Evolutionary conservation across 2,113 vertebrate species (phyloP), one percentile per base, ranked within the genome.

Genomic region (Conger conger): DNA sequence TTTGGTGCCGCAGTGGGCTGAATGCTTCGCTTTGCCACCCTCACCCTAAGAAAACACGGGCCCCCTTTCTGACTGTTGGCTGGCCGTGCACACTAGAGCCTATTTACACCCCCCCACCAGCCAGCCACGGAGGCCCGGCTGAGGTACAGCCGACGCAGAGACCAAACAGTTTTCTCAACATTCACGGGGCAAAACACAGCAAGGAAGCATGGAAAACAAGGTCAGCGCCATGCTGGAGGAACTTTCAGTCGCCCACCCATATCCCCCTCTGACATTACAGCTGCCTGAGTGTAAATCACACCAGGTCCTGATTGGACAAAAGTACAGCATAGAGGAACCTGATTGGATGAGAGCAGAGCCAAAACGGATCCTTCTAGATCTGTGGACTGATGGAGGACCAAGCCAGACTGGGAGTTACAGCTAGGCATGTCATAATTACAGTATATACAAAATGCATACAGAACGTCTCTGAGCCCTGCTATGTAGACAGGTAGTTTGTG

Each of bases 151-250:
- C 96, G 97, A 96, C 84, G 95, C 96, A 97, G 97, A 97, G 97
- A 97, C 97, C 98, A 98, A 99, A 98, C 96, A 97, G 97, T 98
- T 99, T 98, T 95, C 96, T 96, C 96, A 97, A 97, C 95, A 95
- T 96, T 96, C 94, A 92, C 92, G 92, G 91, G 93, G 90, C 94
- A 95, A 95, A 95, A 83, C 88, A 76, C 82, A 85, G 89, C 90
- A 82, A 88, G 80, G 87, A 82, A 90, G 86, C 84, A 91, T 88
- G 91, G 89, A 91, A 89, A 90, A 92, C 91, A 85, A 89, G 91
- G 91, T 92, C 90, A 89, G 90, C 92, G 91, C 87, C 90, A 95
- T 93, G 94, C 90, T 93, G 90, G 90, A 89, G 88, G 90, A 95
- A 90, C 92, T 95, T 93, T 94, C 95, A 90, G 89, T 90, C 83